Evolutionary conservation across 2,113 vertebrate genomes (phyloP).

Genomic region (Pholis gunnellus): DNA sequence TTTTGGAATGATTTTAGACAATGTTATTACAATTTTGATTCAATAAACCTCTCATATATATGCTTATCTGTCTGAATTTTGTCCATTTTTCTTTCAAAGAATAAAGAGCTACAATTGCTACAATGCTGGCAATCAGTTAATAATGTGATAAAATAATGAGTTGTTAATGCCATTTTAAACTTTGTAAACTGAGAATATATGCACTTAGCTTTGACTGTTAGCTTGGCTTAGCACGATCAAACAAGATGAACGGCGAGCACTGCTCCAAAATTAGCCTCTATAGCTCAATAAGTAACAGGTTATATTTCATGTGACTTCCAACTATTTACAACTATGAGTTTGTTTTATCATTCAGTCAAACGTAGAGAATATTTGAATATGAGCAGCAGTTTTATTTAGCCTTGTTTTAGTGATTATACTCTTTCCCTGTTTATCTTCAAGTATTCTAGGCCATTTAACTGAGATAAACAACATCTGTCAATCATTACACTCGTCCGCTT

Average conservation of each 20-base stretch:
- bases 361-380: neutral
- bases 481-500: conserved; percentile 76
- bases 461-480: conserved; percentile 60
- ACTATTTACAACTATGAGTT: neutral
- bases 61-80: neutral
- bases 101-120: no score
- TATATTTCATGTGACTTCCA: neutral
- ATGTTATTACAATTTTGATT: neutral
- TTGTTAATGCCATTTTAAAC: no score
- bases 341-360: neutral
- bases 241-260: neutral
- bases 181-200: no score
- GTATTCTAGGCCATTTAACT: neutral
- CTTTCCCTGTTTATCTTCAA: conserved; percentile 11
- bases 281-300: neutral
- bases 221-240: neutral
- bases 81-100: neutral
- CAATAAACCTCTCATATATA: conserved; percentile 30
- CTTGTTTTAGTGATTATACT: neutral
- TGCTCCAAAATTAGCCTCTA: neutral
- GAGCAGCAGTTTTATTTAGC: neutral
- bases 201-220: neutral
- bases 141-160: neutral
- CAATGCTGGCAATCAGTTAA: neutral
- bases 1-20: neutral